Base-by-base conservation (phyloP, 1,140 invertebrate species). In the Drosophila albomicans region DNA sequence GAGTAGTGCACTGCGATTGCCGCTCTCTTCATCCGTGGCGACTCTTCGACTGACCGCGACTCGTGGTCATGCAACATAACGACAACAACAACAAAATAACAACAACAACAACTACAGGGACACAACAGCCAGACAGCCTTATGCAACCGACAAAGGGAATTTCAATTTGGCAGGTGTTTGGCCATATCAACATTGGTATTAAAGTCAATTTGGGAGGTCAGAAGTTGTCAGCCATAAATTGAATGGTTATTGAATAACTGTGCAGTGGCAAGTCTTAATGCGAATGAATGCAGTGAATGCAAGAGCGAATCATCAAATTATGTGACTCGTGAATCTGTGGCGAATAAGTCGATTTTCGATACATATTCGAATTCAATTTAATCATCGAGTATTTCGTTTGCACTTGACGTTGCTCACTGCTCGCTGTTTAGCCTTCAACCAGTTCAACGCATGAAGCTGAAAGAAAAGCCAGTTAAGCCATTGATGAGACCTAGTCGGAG, bases 401-500 rank as follows among this genome's bases (percentile, higher is more conserved):
- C 30, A 54, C 51, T 54, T 15, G 28, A 32, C 51, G 35, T 10
- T 28, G 48, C 20, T 46, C 30, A 8, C 7, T 32, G 30, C 7
- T 38, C 41, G 41, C 7, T 48, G 15, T 20, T 25, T 49, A n/a
- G 20, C 20, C 48, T 49, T 11, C 48, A 49, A 25, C 46, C 46
- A 49, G 46, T 49, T 16, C 46, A 25, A 13, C 7, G 28, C 13
- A 35, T 52, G 2, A 11, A 41, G 38, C 38, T 11, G 11, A 7
- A 32, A 30, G 28, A 54, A 54, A 54, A 54, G 30, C 51, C 28
- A 54, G 51, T 54, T 54, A 28, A 54, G 15, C 35, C 54, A 20
- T 57, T 57, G 54, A 57, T 41, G 54, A 11, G 8, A 51, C 41
- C 41, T 62, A 59, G 65, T 43, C 38, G 11, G 16, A 71, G 61